These are phyloP conservation scores for Pan paniscus DNA, from an alignment of 2,113 vertebrate genomes.

Conservation along the genomic window DNA sequence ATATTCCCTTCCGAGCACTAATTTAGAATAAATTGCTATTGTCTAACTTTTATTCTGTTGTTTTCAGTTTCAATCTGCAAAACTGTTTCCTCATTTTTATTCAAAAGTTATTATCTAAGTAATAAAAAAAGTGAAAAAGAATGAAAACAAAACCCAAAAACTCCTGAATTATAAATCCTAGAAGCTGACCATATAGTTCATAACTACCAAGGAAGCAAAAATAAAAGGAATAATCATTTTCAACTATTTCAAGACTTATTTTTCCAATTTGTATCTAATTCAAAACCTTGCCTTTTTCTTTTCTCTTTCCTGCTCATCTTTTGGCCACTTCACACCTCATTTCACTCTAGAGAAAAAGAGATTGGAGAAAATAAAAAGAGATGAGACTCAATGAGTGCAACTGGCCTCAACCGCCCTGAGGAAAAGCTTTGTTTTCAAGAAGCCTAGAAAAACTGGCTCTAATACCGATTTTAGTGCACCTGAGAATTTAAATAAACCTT, in stretches of 20 bases:
- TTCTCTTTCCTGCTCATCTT: neutral
- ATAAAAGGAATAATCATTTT: neutral
- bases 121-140: neutral
- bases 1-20: slow-evolving; percentile 1
- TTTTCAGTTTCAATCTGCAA: neutral
- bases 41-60: neutral
- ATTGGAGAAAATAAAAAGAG: slow-evolving; percentile 16
- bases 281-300: neutral
- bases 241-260: neutral
- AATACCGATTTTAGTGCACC: neutral
- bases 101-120: slow-evolving; percentile 5
- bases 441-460: neutral
- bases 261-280: slow-evolving; percentile 35
- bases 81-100: slow-evolving; percentile 13
- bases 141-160: neutral
- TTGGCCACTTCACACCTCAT: slow-evolving; percentile 20
- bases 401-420: neutral
- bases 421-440: slow-evolving; percentile 35
- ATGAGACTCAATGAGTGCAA: neutral
- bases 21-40: slow-evolving; percentile 9
- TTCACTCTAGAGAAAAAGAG: neutral
- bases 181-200: neutral
- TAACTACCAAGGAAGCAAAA: neutral
- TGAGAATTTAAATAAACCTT: slow-evolving; percentile 2
- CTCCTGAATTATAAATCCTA: neutral